Evolutionary conservation across 2,888 invertebrate genomes (phyloP).

Genomic region (Phasia obesa): DNA sequence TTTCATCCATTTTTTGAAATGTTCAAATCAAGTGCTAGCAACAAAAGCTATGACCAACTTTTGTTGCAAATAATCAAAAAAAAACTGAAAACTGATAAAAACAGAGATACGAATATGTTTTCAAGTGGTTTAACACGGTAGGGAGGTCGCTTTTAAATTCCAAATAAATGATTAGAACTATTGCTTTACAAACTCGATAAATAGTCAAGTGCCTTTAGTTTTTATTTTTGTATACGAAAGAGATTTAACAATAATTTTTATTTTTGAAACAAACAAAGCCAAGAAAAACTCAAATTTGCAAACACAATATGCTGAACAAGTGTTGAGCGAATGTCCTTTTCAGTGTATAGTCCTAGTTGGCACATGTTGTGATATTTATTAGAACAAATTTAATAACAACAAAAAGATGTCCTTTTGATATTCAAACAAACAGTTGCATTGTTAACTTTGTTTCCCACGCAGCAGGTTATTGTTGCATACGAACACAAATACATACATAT

Average conservation of each 20-base stretch:
- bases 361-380: slow-evolving; percentile 40
- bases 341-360: slow-evolving; percentile 10
- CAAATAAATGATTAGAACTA: slow-evolving; percentile 8
- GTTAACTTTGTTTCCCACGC: slow-evolving; percentile 41
- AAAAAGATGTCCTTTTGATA: slow-evolving; percentile 8
- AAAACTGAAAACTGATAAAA: background rate
- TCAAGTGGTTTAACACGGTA: slow-evolving; percentile 43
- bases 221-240: slow-evolving; percentile 14
- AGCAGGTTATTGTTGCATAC: slow-evolving; percentile 34
- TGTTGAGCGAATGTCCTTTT: slow-evolving; percentile 18
- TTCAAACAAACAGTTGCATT: slow-evolving; percentile 29
- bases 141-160: slow-evolving; percentile 33
- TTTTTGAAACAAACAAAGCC: slow-evolving; percentile 17
- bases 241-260: slow-evolving; percentile 30
- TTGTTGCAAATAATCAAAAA: slow-evolving; percentile 54
- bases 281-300: slow-evolving; percentile 15
- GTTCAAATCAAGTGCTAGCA: too few species aligned
- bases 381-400: background rate
- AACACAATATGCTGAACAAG: slow-evolving; percentile 33
- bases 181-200: slow-evolving; percentile 19
- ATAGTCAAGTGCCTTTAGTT: slow-evolving; percentile 40
- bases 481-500: background rate
- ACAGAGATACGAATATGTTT: background rate
- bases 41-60: background rate
- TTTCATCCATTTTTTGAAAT: too few species aligned